Base-by-base conservation (phyloP, 2,888 invertebrate species). In the Dryocosmus kuriphilus region DNA sequence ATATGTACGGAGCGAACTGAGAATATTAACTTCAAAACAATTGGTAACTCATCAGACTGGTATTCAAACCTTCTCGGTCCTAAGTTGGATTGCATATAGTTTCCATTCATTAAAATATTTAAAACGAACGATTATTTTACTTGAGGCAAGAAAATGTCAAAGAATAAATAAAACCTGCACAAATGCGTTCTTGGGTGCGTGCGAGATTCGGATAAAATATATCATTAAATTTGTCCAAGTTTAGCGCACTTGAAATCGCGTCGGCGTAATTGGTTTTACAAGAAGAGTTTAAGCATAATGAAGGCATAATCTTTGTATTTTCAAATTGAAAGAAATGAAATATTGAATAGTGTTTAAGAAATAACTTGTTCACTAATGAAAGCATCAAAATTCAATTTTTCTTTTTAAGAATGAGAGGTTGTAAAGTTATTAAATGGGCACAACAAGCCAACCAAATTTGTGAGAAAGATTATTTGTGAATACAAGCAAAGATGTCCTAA, bases 11-110 rank as follows among this genome's bases (percentile, higher is more conserved):
- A 60, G 27, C 60, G 60, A 60, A 60, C 14, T 60, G 16, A 2
- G 60, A 60, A 60, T 60, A 27, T 60, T 14, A 14, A 27, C 60
- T 60, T 11, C 60, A 60, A 60, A 60, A 60, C 60, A 60, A 60
- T 60, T 60, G 60, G 4, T 60, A 60, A 60, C 60, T 60, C 60
- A 60, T 27, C 27, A 60, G 60, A 60, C 60, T 60, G 60, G 60
- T 60, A 60, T 60, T 60, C 27, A 27, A 27, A 60, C 60, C 6
- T 27, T 60, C 60, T 60, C 60, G 11, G 60, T 60, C 60, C 60
- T 60, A 60, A 60, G 60, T 60, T 60, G 60, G 60, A 27, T 60
- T 60, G 60, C 14, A 60, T 60, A 27, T 60, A 27, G 24, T 60
- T 60, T 60, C 16, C 60, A 60, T 60, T 60, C 24, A 60, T 60